phyloP scores from a whole-genome alignment of 1,140 invertebrate species.

The Planococcus citri region DNA sequence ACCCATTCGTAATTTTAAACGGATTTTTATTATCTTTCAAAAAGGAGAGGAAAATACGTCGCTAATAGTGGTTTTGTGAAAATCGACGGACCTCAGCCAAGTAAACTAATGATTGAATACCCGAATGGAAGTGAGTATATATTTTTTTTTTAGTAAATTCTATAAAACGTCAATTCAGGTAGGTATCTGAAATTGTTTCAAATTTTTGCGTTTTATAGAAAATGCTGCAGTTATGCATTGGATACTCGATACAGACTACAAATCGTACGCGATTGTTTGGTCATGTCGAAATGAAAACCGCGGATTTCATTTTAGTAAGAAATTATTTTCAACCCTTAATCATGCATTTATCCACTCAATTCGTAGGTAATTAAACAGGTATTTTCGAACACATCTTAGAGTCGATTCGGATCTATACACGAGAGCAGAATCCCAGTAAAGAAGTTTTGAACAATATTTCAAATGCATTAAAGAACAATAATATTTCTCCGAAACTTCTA shows the following conservation, averaged over 20 bases:
- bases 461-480: neutral
- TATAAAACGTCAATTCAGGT: no score
- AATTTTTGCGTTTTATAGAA: neutral
- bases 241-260: conserved; percentile 62
- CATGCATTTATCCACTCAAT: no score
- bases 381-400: neutral
- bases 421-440: neutral
- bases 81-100: neutral
- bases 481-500: neutral
- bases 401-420: neutral
- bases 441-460: neutral
- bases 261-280: conserved; percentile 57
- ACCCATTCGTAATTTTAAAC: neutral
- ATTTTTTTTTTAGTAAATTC: no score
- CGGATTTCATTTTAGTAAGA: neutral
- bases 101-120: neutral
- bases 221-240: neutral
- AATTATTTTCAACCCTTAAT: neutral
- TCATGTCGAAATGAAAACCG: conserved; percentile 38
- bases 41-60: neutral
- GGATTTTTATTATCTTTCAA: neutral
- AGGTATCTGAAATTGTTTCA: no score
- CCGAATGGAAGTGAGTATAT: neutral
- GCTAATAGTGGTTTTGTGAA: neutral
- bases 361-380: neutral